Base-by-base conservation (phyloP, 2,888 invertebrate species). In the Dusona sp. region DNA sequence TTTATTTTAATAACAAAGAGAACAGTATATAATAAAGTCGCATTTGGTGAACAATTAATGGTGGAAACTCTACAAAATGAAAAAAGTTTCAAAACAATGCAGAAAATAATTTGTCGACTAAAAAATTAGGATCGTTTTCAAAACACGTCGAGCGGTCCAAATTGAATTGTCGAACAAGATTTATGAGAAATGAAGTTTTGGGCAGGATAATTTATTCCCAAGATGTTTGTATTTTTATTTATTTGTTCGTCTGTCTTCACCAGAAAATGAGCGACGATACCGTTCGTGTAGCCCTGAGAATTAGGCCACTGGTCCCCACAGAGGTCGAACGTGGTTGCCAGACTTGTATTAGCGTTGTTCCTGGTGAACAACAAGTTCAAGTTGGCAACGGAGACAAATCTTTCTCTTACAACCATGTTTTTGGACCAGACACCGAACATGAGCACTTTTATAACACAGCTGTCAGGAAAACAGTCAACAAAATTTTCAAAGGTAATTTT, bases 391-490 rank as follows among this genome's bases (percentile, higher is more conserved):
- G 95, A 0, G 96, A 97, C 72, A 96, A 97, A 87, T 95, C 96
- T 0, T 98, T 98, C 89, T 97, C 98, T 0, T 98, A 96, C 91
- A 98, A 98, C 93, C 96, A 97, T 95, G 98, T 98, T 0, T 98
- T 98, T 90, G 95, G 96, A 36, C 95, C 96, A 73, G 95, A 95
- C n/a, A 95, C 96, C 1, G 95, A 95, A 0, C 98, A 98, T 90
- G 95, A 96, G 70, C 95, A 96, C 57, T 96, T 98, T 64, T 98
- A 98, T 93, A 95, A 96, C 42, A 95, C 95, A 33, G 96, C 97
- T 13, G 97, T 98, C 0, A 95, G 96, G 89, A 95, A 95, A 19
- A 96, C 98, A 87, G 95, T 98, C 33, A 95, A 95, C 3, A 97
- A 96, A 91, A 95, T 98, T n/a, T 98, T 98, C 92, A 96, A 97